These are phyloP conservation scores for Apamea crenata DNA, from an alignment of 2,888 invertebrate genomes.

Conservation along the genomic window DNA sequence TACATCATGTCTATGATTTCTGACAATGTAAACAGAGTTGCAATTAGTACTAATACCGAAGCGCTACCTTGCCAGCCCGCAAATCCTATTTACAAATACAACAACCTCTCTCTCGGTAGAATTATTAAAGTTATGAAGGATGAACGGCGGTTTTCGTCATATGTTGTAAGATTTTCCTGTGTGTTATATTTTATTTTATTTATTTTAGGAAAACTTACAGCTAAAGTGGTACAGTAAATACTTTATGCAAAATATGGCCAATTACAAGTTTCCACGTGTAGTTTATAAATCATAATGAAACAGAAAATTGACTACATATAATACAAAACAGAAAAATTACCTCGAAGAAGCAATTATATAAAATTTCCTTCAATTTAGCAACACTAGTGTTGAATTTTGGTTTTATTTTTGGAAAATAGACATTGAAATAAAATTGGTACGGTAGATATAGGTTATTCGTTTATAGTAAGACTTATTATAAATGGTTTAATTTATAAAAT, in stretches of 20 bases:
- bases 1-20: constrained; percentile 32
- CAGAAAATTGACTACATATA: too few relatives aligned
- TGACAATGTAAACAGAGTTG: constrained; percentile 41
- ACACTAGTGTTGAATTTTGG: too few relatives aligned
- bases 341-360: too few relatives aligned
- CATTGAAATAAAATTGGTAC: neutral
- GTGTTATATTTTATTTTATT: neutral
- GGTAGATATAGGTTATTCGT: too few relatives aligned
- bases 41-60: constrained; percentile 39
- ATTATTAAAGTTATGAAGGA: constrained; percentile 16
- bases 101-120: constrained; percentile 34
- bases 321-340: too few relatives aligned
- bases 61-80: constrained; percentile 16
- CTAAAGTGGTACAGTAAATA: too few relatives aligned
- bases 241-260: too few relatives aligned
- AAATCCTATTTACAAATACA: constrained; percentile 43
- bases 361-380: too few relatives aligned
- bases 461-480: neutral
- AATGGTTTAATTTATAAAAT: neutral
- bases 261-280: too few relatives aligned
- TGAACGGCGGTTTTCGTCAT: constrained; percentile 31
- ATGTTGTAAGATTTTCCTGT: neutral
- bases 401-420: neutral
- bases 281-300: too few relatives aligned
- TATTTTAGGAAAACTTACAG: too few relatives aligned